phyloP scores from a whole-genome alignment of 1,140 invertebrate species.

The Habropoda laboriosa region DNA sequence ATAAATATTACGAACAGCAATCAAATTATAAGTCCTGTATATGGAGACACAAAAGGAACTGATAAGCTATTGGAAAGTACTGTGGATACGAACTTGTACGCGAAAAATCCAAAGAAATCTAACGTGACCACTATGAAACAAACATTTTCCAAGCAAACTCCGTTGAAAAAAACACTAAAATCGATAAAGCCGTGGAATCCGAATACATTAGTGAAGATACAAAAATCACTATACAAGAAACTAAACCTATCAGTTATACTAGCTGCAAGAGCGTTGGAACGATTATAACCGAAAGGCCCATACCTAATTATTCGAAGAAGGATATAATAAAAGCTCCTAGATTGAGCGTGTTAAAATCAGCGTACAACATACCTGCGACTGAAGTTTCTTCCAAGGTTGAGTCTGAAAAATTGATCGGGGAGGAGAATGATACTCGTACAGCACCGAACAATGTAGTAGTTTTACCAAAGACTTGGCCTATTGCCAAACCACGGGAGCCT shows the following conservation, averaged over 20 bases:
- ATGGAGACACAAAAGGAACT: neutral
- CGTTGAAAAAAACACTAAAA: constrained; percentile 5
- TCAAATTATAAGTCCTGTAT: neutral
- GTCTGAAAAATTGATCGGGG: neutral
- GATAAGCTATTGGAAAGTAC: neutral
- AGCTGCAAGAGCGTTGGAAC: constrained; percentile 38
- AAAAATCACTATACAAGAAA: neutral
- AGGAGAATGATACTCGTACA: constrained; percentile 51
- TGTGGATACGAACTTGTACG: neutral
- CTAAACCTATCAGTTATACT: neutral
- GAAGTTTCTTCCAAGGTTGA: constrained; percentile 21
- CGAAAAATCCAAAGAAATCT: neutral
- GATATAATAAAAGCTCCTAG: constrained; percentile 70
- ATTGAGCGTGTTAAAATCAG: constrained; percentile 59
- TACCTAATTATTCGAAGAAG: constrained; percentile 53
- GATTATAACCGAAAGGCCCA: constrained; percentile 22
- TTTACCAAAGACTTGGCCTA: constrained; percentile 43
- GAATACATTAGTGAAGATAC: constrained; percentile 15
- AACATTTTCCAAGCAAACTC: neutral
- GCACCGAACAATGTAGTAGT: constrained; percentile 49
- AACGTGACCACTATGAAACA: neutral
- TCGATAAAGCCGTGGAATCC: constrained; percentile 26
- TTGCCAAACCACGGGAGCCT: constrained; percentile 8
- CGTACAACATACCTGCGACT: constrained; percentile 7
- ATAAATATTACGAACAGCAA: constrained; percentile 30